Percentiles rank a stretch among this genome's conserved stretches.
phyloP scores from a whole-genome alignment of 2,797 vertebrate species.

The Fringilla coelebs region DNA sequence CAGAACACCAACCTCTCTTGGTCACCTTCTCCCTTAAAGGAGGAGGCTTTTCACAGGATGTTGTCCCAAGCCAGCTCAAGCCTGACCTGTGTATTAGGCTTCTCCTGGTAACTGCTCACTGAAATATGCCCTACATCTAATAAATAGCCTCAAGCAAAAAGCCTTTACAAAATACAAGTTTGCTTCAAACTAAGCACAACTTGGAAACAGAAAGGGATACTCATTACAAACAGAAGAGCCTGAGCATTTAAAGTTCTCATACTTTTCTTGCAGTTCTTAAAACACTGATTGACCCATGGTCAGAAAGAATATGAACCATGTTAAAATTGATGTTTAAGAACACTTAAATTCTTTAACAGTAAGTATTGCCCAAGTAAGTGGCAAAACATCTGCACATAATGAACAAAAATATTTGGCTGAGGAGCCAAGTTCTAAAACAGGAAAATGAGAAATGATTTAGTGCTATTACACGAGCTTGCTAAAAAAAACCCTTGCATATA shows the following conservation, averaged over 20 bases:
- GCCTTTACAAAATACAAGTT: background rate
- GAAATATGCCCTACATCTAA: background rate
- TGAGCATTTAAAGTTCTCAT: background rate
- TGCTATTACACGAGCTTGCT: background rate
- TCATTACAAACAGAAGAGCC: background rate
- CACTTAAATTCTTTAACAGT: background rate
- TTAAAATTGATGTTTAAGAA: background rate
- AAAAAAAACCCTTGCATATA: background rate
- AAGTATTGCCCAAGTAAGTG: background rate
- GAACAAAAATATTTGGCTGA: constrained; percentile 18
- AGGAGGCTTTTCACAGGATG: background rate
- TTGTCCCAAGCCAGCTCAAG: background rate
- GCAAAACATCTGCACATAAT: constrained; percentile 19
- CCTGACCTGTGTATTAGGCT: background rate
- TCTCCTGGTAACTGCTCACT: background rate
- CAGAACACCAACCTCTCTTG: background rate
- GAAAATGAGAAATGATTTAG: constrained; percentile 16
- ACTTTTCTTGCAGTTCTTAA: background rate
- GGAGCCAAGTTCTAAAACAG: constrained; percentile 13
- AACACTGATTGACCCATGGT: background rate
- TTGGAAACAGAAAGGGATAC: background rate
- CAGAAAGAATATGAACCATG: background rate
- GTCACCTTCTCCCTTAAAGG: background rate
- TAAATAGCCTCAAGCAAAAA: background rate
- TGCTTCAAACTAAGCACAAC: background rate